Evolutionary conservation across 2,888 invertebrate genomes (phyloP), one percentile per base, ranked within the genome.

Genomic region (Drosophila suboccidentalis): DNA sequence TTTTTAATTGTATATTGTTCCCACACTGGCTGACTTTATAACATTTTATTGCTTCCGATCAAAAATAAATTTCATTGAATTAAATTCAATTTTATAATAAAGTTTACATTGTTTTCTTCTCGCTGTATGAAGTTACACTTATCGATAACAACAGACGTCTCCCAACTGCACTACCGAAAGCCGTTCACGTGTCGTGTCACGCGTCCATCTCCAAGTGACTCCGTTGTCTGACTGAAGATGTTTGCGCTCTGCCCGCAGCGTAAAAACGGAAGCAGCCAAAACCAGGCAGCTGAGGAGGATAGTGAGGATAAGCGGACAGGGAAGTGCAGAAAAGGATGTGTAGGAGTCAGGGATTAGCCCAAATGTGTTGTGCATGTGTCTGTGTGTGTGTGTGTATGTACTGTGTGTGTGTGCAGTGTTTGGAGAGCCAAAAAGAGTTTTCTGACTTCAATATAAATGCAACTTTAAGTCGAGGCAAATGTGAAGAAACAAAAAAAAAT

Each of bases 161-260:
- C 26, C 26, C 5, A 26, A 6, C 15, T 15, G 13, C 13, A 50
- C 13, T 38, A 22, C 13, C 29, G 17, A 11, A 11, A 26, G 22
- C 26, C 15, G 38, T 8, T 1, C 8, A 38, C 9, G 1, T 22
- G 15, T 22, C 62, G 39, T 55, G 57, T 22, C 62, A 62, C 57
- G 62, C 19, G 15, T 11, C 46, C 39, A 62, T 62, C 46, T 0
- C 62, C 22, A 57, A 32, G 34, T 75, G 75, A 26, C 44, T 26
- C 44, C 43, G 41, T 11, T 53, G 78, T 50, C 67, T 68, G 72
- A 58, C 59, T 78, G 67, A 71, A 88, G 81, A 86, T 86, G 90
- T 88, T 82, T 80, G 87, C 70, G 76, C 72, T 79, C 63, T 55
- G 87, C 87, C 86, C 84, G 71, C 88, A 88, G 90, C 82, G 67